Evolutionary conservation across 2,888 invertebrate species (phyloP).

Genomic region (Augochlorella aurata): DNA sequence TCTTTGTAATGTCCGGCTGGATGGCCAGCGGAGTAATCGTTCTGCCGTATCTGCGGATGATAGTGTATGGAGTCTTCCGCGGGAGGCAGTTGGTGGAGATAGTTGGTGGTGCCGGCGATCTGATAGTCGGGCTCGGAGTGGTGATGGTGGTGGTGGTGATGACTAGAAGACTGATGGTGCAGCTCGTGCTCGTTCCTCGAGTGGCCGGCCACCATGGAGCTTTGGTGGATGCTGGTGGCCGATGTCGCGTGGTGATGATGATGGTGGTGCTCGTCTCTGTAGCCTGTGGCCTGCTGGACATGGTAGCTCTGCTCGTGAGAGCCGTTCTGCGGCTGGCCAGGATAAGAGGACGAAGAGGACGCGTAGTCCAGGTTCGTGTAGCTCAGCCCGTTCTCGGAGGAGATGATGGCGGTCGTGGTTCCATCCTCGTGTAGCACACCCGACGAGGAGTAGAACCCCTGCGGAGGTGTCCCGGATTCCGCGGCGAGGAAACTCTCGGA

Average conservation of each 20-base stretch:
- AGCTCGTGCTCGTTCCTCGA: conserved; percentile 73
- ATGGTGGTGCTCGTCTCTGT: conserved; percentile 82
- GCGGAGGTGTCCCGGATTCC: conserved; percentile 75
- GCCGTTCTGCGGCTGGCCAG: conserved; percentile 58
- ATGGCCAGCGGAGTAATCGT: conserved; percentile 84
- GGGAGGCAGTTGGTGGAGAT: conserved; percentile 74
- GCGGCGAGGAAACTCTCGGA: conserved; percentile 78
- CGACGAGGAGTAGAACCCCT: conserved; percentile 77
- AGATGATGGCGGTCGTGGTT: conserved; percentile 87
- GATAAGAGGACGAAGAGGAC: conserved; percentile 75
- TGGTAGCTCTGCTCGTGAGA: conserved; percentile 82
- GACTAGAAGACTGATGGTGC: conserved; percentile 77
- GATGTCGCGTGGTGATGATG: conserved; percentile 77
- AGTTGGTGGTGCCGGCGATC: conserved; percentile 77
- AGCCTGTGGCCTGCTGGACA: conserved; percentile 78
- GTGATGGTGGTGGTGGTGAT: conserved; percentile 83
- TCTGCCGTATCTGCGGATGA: conserved; percentile 75
- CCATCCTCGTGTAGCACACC: conserved; percentile 81
- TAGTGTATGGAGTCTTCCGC: conserved; percentile 77
- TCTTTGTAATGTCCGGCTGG: conserved; percentile 84
- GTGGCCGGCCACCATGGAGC: conserved; percentile 66
- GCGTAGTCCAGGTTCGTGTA: conserved; percentile 94
- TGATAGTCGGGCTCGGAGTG: conserved; percentile 83
- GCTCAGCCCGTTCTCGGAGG: conserved; percentile 92
- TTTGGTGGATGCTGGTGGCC: conserved; percentile 62